These are phyloP conservation scores for Drosophila seguyi DNA, from an alignment of 1,140 invertebrate species.

Conservation along the genomic window DNA sequence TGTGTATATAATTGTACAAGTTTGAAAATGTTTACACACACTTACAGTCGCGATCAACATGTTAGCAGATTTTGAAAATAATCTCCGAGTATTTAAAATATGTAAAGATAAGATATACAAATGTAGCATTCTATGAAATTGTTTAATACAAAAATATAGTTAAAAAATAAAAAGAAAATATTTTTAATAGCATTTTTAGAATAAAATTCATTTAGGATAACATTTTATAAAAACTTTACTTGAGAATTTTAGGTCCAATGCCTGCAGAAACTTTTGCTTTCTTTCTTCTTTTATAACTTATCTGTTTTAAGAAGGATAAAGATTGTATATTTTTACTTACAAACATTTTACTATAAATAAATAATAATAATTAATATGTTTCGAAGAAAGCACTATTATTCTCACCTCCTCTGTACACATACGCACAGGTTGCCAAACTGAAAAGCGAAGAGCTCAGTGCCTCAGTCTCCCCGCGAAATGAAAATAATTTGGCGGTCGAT, in stretches of 20 bases:
- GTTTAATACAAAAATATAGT: no score
- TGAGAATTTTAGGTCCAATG: not conserved
- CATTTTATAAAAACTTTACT: not conserved
- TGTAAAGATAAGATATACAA: no score
- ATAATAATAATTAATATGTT: not conserved
- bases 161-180: no score
- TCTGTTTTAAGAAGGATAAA: not conserved
- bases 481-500: slow-evolving; percentile 79
- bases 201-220: no score
- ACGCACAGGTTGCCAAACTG: slow-evolving; percentile 45
- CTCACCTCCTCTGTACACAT: slow-evolving; percentile 4
- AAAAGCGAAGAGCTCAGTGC: slow-evolving; percentile 19
- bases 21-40: slow-evolving; percentile 67
- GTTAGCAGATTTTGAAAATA: not conserved
- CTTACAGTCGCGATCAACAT: not conserved
- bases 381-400: not conserved
- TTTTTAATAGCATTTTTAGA: no score
- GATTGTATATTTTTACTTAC: no score
- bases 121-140: no score
- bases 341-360: not conserved
- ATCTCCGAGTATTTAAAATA: no score
- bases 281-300: not conserved
- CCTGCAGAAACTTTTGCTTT: not conserved
- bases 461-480: slow-evolving; percentile 40
- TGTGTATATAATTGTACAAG: slow-evolving; percentile 68